phyloP scores from a whole-genome alignment of 2,888 invertebrate species.

The Beris chalybata region DNA sequence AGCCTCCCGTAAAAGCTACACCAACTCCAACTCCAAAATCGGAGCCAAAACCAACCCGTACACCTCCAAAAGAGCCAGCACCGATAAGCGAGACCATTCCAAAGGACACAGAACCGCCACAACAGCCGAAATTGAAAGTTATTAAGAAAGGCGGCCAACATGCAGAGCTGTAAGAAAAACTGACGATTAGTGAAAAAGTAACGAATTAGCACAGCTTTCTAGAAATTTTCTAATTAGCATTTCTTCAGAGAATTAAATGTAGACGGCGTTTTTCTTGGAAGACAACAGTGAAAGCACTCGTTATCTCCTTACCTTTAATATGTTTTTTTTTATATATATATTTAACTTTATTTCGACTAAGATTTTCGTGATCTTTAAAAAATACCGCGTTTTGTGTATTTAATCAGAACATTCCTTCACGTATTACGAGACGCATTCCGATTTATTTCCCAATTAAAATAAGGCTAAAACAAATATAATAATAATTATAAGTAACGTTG shows the following conservation, averaged over 20 bases:
- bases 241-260: too few species aligned
- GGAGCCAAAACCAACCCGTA: slow-evolving; percentile 32
- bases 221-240: too few species aligned
- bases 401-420: background rate
- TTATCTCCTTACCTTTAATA: too few species aligned
- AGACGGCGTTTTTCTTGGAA: too few species aligned
- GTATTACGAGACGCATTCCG: background rate
- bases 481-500: slow-evolving; percentile 11
- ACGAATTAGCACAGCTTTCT: too few species aligned
- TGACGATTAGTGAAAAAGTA: background rate
- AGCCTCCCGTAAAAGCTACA: slow-evolving; percentile 42
- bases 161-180: slow-evolving; percentile 49
- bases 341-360: too few species aligned
- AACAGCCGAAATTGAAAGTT: slow-evolving; percentile 62
- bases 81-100: slow-evolving; percentile 62
- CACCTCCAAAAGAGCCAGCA: slow-evolving; percentile 45
- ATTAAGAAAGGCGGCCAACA: slow-evolving; percentile 62
- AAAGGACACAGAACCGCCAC: slow-evolving; percentile 60
- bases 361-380: too few species aligned
- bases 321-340: too few species aligned
- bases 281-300: too few species aligned
- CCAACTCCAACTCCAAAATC: slow-evolving; percentile 38
- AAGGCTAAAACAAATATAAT: too few species aligned
- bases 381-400: too few species aligned
- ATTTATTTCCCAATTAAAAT: too few species aligned